Evolutionary conservation across 2,888 invertebrate species (phyloP).

Genomic region (Falcaria lacertinaria): DNA sequence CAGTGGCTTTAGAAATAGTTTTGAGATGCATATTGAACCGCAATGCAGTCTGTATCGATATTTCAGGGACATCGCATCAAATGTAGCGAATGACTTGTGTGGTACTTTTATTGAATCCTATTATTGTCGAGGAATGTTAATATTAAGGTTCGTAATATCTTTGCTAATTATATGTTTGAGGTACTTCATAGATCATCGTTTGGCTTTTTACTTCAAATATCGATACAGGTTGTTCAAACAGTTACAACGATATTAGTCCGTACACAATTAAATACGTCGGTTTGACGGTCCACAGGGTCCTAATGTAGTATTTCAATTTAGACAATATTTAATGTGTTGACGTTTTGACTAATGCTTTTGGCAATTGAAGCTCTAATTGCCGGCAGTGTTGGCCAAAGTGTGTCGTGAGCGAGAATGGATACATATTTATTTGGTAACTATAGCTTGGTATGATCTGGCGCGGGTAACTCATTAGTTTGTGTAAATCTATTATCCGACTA

Average conservation of each 20-base stretch:
- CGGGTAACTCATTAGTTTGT: conserved; percentile 24
- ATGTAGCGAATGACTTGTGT: too few species aligned
- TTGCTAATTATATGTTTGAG: too few species aligned
- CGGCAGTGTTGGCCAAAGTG: neutral
- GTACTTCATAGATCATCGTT: neutral
- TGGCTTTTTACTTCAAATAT: conserved; percentile 13
- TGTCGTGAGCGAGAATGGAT: conserved; percentile 16
- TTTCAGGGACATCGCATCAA: conserved; percentile 8
- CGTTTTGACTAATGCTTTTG: neutral
- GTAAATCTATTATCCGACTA: conserved; percentile 17
- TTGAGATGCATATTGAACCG: conserved; percentile 6
- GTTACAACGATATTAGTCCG: conserved; percentile 65
- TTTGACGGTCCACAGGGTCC: conserved; percentile 68
- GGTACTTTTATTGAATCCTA: too few species aligned
- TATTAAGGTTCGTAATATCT: too few species aligned
- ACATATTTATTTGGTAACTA: conserved; percentile 14
- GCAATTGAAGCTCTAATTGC: neutral
- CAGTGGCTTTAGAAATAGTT: conserved; percentile 8
- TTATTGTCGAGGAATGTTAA: too few species aligned
- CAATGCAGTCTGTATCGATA: conserved; percentile 17
- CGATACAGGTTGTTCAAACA: conserved; percentile 25
- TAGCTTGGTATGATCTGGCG: conserved; percentile 28
- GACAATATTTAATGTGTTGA: conserved; percentile 45
- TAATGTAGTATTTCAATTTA: conserved; percentile 53
- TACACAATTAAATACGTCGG: conserved; percentile 47